Evolutionary conservation across 2,888 invertebrate species (phyloP), one percentile per base, ranked within the genome.

Genomic region (Dorcus parallelipipedus): DNA sequence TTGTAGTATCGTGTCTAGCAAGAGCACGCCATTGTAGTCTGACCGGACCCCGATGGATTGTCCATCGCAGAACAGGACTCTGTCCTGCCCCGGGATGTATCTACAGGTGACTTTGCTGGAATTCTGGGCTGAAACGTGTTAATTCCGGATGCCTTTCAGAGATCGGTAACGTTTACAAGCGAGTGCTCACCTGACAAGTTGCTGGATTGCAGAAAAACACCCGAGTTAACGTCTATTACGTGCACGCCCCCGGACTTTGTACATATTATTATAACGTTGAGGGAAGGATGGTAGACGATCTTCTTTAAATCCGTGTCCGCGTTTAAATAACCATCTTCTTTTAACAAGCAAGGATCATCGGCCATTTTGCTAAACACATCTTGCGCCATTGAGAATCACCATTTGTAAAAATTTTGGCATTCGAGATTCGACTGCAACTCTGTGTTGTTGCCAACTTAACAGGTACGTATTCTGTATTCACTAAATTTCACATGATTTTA

Each of bases 171-270:
- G 41, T 52, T 52, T 56, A 60, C 38, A 61, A 49, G n/a, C 33
- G 10, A 58, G 65, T 61, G 67, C 83, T 84, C 83, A 90, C 89
- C 89, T 77, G 85, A 84, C 78, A 91, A 83, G 79, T 83, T 83
- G 80, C 89, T 90, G 76, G 88, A 87, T 81, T 93, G 91, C 73
- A 94, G 85, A 78, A 93, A 88, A 80, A 89, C 88, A 80, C 94
- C 93, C 79, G 93, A 93, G 80, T 93, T 93, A 78, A 93, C 93
- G 84, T 95, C 95, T 78, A 93, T 86, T 79, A 94, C 91, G 83
- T 89, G 89, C 77, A 94, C 88, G 80, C 88, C 85, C 79, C 90
- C 90, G 77, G 85, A 86, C 74, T 86, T 86, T 74, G 91, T 91
- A 79, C 91, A 89, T 76, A 93, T 88, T 79, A 95, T 84, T 78